These are phyloP conservation scores for Lophochroa leadbeateri DNA, from an alignment of 2,113 vertebrate species.

Conservation along the genomic window DNA sequence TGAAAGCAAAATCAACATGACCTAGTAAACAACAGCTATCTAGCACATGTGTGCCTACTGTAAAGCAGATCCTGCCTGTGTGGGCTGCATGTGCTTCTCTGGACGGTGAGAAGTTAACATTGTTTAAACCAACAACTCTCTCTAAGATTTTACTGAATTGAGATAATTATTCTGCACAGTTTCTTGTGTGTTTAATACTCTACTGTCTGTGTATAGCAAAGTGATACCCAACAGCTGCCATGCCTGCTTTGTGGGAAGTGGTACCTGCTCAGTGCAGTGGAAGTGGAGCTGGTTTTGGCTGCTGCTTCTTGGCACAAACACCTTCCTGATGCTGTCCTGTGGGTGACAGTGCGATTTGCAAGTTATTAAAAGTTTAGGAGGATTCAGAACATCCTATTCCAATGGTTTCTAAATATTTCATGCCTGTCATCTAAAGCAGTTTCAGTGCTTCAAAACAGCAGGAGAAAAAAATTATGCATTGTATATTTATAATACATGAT, in stretches of 20 bases:
- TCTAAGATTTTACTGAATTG: background rate
- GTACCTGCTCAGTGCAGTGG: background rate
- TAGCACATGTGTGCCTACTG: conserved; percentile 32
- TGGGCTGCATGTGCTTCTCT: background rate
- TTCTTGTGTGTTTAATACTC: background rate
- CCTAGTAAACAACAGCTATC: conserved; percentile 59
- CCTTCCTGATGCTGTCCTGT: background rate
- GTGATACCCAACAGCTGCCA: background rate
- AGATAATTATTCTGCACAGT: background rate
- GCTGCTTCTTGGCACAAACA: background rate
- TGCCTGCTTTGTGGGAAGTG: background rate
- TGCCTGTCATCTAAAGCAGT: conserved; percentile 25
- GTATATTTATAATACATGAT: conserved; percentile 46
- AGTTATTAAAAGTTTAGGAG: conserved; percentile 46
- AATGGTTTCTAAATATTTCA: conserved; percentile 38
- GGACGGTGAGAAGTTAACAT: rapidly evolving
- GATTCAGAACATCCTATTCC: conserved; percentile 20
- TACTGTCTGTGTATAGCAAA: background rate
- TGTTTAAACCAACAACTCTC: background rate
- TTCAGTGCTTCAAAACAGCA: conserved; percentile 35
- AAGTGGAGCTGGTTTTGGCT: background rate
- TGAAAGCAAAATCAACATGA: conserved; percentile 59
- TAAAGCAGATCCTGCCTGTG: conserved; percentile 15
- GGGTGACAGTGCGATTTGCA: background rate
- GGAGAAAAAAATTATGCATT: background rate